Base-by-base conservation (phyloP, 1,140 invertebrate species). In the Whitmania pigra region DNA sequence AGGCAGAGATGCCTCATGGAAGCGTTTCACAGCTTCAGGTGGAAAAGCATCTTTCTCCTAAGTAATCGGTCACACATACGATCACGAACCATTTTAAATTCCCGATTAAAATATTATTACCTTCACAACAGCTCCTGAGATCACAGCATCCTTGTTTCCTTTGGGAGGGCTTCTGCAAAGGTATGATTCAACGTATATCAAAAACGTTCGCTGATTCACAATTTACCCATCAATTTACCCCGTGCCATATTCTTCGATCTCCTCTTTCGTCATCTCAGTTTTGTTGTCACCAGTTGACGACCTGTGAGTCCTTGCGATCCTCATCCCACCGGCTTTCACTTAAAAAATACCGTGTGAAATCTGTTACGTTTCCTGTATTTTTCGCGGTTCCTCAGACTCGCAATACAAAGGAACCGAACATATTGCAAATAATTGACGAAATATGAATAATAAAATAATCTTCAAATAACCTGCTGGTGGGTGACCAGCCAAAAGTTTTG, bases 321-420 rank as follows among this genome's bases (percentile, higher is more conserved):
- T 70, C 69, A 70, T 70, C 18, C 69, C 69, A 20, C 69, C 69
- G 27, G 69, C 69, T 53, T 70, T 70, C 36, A 70, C 69, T 70
- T 25, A 49, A 49, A 15, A 49, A 49, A 5, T 49, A 49, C 13
- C 20, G 55, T 25, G 20, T 9, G 9, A 63, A 15, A 9, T n/a
- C 18, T 18, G 0, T 15, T 29, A 15, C 20, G 36, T 31, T 31
- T 68, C n/a, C 7, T n/a, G 36, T 11, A 68, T 31, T n/a, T 22
- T 31, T 15, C 0, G 36, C 7, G 67, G 36, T 29, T 29, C 11
- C 22, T 11, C 25, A 13, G 20, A 5, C 2, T 68, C 22, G n/a
- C n/a, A 43, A 11, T n/a, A 68, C 57, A 15, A 17, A 63, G 57
- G 22, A 27, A 63, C 57, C 13, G 29, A 63, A 63, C 22, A 25